Evolutionary conservation across 1,140 invertebrate genomes (phyloP).

Genomic region (Pachyrhynchus sulphureomaculatus): DNA sequence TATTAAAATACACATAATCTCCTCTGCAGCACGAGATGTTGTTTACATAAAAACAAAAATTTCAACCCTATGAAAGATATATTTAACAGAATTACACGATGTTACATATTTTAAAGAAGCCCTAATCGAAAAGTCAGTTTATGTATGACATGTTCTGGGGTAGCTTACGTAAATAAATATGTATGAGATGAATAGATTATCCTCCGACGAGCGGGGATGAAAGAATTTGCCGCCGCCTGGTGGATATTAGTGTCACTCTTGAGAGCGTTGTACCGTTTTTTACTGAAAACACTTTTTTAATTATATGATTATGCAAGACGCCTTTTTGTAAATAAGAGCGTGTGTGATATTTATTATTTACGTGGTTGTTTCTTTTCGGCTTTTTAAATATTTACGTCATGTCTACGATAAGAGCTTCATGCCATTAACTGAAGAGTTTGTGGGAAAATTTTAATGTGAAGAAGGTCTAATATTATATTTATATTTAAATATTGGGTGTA

Average conservation of each 20-base stretch:
- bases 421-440: too few species aligned
- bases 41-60: too few species aligned
- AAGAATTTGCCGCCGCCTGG: constrained; percentile 28
- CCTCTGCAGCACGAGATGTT: too few species aligned
- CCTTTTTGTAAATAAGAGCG: constrained; percentile 20
- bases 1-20: too few species aligned
- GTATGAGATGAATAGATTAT: constrained; percentile 33
- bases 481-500: too few species aligned
- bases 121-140: constrained; percentile 26
- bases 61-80: too few species aligned
- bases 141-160: constrained; percentile 28
- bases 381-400: too few species aligned
- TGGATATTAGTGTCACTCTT: constrained; percentile 28
- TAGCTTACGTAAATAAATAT: constrained; percentile 31
- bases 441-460: too few species aligned
- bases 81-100: constrained; percentile 10
- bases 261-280: constrained; percentile 22
- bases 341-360: not conserved
- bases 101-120: constrained; percentile 10
- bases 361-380: too few species aligned
- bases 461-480: too few species aligned
- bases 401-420: too few species aligned
- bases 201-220: constrained; percentile 24
- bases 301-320: constrained; percentile 21
- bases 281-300: constrained; percentile 26